Evolutionary conservation across 1,140 invertebrate genomes (phyloP).

Genomic region (Sweltsa coloradensis): DNA sequence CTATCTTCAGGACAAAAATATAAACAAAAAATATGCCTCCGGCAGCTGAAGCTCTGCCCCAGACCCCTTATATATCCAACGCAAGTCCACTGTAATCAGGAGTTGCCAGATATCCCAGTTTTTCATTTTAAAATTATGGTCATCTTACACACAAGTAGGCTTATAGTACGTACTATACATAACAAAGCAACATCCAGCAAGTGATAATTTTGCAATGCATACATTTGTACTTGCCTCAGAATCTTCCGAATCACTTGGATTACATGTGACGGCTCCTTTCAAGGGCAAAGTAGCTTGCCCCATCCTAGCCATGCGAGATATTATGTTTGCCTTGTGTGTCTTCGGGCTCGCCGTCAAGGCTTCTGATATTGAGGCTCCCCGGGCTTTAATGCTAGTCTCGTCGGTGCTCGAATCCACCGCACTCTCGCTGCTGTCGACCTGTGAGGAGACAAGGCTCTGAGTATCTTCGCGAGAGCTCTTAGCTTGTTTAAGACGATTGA

Average conservation of each 20-base stretch:
- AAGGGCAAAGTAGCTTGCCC: slow-evolving; percentile 17
- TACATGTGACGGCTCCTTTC: slow-evolving; percentile 10
- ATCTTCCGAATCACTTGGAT: slow-evolving; percentile 18
- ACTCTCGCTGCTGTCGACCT: slow-evolving; percentile 10
- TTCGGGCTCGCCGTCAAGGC: slow-evolving; percentile 14
- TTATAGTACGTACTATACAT: too few relatives aligned
- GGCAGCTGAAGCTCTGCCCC: too few relatives aligned
- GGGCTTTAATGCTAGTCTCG: slow-evolving; percentile 13
- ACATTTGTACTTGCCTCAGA: slow-evolving; percentile 11
- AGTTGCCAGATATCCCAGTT: too few relatives aligned
- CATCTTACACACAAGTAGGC: too few relatives aligned
- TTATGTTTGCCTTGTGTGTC: slow-evolving; percentile 15
- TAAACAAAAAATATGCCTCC: too few relatives aligned
- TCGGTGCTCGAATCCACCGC: slow-evolving; percentile 10
- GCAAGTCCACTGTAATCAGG: too few relatives aligned
- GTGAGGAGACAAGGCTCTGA: neutral
- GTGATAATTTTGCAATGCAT: too few relatives aligned
- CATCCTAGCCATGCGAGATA: slow-evolving; percentile 18
- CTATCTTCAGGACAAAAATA: too few relatives aligned
- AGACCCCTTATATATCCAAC: too few relatives aligned
- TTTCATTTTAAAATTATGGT: too few relatives aligned
- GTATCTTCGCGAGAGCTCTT: neutral
- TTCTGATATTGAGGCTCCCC: slow-evolving; percentile 12
- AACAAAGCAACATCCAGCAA: too few relatives aligned
- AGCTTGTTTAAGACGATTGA: neutral